Evolutionary conservation across 2,113 vertebrate species (phyloP).

Genomic region (Amblyornis subalaris): DNA sequence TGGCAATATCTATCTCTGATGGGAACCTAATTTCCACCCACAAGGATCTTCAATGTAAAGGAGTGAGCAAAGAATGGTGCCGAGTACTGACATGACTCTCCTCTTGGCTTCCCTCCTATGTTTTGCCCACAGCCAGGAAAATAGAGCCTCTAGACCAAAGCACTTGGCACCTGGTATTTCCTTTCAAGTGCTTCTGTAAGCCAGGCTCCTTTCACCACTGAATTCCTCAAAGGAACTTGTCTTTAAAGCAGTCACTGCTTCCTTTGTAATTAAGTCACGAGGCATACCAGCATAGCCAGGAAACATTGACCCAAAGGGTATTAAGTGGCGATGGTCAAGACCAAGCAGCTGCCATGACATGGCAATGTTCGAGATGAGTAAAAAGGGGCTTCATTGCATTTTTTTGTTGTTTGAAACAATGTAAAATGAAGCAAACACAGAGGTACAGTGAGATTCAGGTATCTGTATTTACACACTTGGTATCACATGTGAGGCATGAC

Average conservation of each 20-base stretch:
- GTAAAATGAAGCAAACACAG: not conserved
- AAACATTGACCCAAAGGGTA: not conserved
- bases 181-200: slow-evolving; percentile 51
- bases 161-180: slow-evolving; percentile 59
- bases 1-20: not conserved
- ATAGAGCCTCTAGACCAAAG: slow-evolving; percentile 49
- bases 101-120: slow-evolving; percentile 16
- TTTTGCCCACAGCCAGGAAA: slow-evolving; percentile 42
- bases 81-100: not conserved
- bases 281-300: not conserved
- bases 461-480: not conserved
- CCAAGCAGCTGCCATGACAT: not conserved
- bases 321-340: not conserved
- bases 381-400: not conserved
- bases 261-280: slow-evolving; percentile 41
- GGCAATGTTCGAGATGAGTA: not conserved
- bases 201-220: slow-evolving; percentile 37
- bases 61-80: not conserved
- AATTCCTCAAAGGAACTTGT: slow-evolving; percentile 21
- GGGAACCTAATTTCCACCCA: slow-evolving; percentile 43
- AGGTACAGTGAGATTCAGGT: not conserved
- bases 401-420: not conserved
- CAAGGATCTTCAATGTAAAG: slow-evolving; percentile 13
- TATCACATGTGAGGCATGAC: not conserved
- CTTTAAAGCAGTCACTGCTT: slow-evolving; percentile 50